Percentiles rank a stretch among this genome's conserved stretches.
Conservation (phyloP, 2,113 vertebrate genomes). For the Istiophorus platypterus region DNA sequence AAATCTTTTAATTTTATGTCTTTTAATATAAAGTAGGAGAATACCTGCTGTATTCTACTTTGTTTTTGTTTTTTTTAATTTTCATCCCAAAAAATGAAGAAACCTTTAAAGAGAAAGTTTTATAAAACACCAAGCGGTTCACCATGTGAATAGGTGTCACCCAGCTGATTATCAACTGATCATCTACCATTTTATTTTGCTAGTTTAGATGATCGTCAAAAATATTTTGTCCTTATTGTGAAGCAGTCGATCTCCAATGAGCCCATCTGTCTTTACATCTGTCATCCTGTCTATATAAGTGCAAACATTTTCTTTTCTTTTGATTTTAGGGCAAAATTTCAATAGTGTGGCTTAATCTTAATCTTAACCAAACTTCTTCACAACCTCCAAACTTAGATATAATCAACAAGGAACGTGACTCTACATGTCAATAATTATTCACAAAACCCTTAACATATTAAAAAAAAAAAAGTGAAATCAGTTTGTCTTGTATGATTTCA, state of each 20-base stretch:
- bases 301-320: not conserved
- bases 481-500: conserved; percentile 13
- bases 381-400: not conserved
- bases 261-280: not conserved
- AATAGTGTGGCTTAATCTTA: not conserved
- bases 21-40: too few relatives aligned
- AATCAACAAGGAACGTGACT: not conserved
- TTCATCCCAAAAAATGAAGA: not conserved
- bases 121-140: not conserved
- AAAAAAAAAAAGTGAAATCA: not conserved
- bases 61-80: not conserved
- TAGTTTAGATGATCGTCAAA: not conserved
- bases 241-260: conserved; percentile 38
- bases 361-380: not conserved
- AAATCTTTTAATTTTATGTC: too few relatives aligned
- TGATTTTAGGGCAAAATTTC: too few relatives aligned
- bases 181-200: not conserved
- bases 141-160: not conserved
- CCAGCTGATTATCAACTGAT: not conserved
- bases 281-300: conserved; percentile 3
- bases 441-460: not conserved
- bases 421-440: not conserved
- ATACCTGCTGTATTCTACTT: not conserved
- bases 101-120: not conserved
- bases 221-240: conserved; percentile 34